Percentiles rank a stretch among this genome's conserved stretches.
phyloP scores from a whole-genome alignment of 2,797 vertebrate species.

The Sebastes iracundus region DNA sequence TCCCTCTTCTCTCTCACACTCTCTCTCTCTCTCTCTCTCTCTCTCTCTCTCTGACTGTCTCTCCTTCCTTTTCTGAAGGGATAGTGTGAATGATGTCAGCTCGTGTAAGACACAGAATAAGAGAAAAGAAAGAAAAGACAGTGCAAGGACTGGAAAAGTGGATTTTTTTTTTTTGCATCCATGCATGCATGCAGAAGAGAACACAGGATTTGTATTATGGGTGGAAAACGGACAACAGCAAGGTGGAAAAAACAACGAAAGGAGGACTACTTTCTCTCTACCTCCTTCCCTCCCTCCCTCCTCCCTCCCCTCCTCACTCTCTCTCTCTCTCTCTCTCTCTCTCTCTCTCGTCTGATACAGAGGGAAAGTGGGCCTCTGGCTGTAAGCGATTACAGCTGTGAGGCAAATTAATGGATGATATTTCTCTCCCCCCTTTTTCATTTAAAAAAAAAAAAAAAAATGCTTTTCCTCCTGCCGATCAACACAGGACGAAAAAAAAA shows the following conservation, averaged over 20 bases:
- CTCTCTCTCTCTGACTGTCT: constrained; percentile 32
- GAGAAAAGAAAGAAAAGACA: constrained; percentile 15
- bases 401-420: constrained; percentile 83
- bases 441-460: neutral
- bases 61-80: constrained; percentile 47
- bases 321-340: constrained; percentile 16
- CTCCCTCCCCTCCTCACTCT: constrained; percentile 34
- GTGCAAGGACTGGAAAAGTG: constrained; percentile 35
- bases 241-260: constrained; percentile 63
- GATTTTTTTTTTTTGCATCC: constrained; percentile 30
- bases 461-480: constrained; percentile 53
- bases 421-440: constrained; percentile 65
- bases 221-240: constrained; percentile 69
- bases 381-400: constrained; percentile 85
- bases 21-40: constrained; percentile 36
- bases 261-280: constrained; percentile 66
- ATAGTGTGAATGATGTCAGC: constrained; percentile 63
- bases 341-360: constrained; percentile 60
- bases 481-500: constrained; percentile 51
- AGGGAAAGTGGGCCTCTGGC: constrained; percentile 78
- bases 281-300: neutral
- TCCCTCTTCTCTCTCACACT: constrained; percentile 51
- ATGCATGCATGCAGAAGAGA: constrained; percentile 52
- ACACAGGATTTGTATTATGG: constrained; percentile 60
- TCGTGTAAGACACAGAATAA: constrained; percentile 36